Evolutionary conservation across 1,140 invertebrate genomes (phyloP), one percentile per base, ranked within the genome.

Genomic region (Camponotus vicinus): DNA sequence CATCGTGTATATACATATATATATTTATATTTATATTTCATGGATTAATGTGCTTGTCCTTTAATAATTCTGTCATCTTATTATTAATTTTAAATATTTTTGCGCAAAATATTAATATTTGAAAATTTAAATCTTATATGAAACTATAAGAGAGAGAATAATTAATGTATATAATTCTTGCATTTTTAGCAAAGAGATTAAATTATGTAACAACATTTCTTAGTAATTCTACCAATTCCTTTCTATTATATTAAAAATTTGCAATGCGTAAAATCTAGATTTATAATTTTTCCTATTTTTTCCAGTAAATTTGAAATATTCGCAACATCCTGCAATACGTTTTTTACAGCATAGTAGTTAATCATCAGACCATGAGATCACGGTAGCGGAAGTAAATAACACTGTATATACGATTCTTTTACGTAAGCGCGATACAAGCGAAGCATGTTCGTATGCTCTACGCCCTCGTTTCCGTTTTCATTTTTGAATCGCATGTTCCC

Each of bases 361-460:
- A 61, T 80, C 69, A 34, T 45, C 27, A 18, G 40, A 61, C 69
- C 61, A 83, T 45, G 55, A 27, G 27, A 73, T 83, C 55, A 21
- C 67, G 18, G 52, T 34, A 73, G 55, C 79, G 79, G 79, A 83
- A 73, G 37, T 61, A 67, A 83, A 63, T 83, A 73, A 83, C 40
- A 18, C 55, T 73, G 27, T 69, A 5, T 21, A 27, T 67, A 27
- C 8, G 52, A 59, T 73, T 71, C 59, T 73, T 83, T 83, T 83
- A 83, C 79, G 40, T 73, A 83, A 83, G 67, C 69, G 69, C 49
- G n/a, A 52, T 27, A 80, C 34, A 18, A 69, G 34, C 64, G 63
- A 32, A 61, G 79, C 55, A 45, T 55, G 55, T 57, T 61, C 57
- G 55, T 69, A 45, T 27, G 57, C 32, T 42, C 13, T 55, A 61